A percentile compares a stretch with the other conserved stretches of the same genome.
phyloP scores from a whole-genome alignment of 2,888 invertebrate species.

The Congeria kusceri region DNA sequence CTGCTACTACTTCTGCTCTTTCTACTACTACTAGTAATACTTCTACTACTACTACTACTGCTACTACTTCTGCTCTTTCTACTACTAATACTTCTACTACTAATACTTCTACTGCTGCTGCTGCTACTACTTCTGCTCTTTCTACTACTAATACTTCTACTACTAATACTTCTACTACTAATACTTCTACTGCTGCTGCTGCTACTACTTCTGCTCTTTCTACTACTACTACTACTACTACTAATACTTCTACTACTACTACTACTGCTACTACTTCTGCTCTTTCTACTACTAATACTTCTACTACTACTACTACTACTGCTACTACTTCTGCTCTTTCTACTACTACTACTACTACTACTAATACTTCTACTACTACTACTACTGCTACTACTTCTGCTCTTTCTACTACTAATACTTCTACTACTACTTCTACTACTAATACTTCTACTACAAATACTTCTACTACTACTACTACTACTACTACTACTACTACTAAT shows the following conservation, averaged over 20 bases:
- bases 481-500: too few relatives aligned
- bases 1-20: too few relatives aligned
- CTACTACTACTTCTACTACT: constrained; percentile 3
- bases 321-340: constrained; percentile 10
- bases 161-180: constrained; percentile 43
- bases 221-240: constrained; percentile 38
- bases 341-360: constrained; percentile 32
- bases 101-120: constrained; percentile 38
- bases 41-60: too few relatives aligned
- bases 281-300: neutral
- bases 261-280: neutral
- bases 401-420: constrained; percentile 27
- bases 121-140: constrained; percentile 40
- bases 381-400: constrained; percentile 37
- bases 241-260: constrained; percentile 6
- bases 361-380: constrained; percentile 13
- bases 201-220: constrained; percentile 32
- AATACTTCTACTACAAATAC: too few relatives aligned
- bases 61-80: constrained; percentile 1
- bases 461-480: too few relatives aligned
- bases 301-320: constrained; percentile 12
- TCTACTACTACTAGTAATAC: too few relatives aligned
- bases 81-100: constrained; percentile 22
- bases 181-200: constrained; percentile 35
- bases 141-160: constrained; percentile 43